Evolutionary conservation across 2,113 vertebrate species (phyloP), one percentile per base, ranked within the genome.

Genomic region (Leucopternis melanops): DNA sequence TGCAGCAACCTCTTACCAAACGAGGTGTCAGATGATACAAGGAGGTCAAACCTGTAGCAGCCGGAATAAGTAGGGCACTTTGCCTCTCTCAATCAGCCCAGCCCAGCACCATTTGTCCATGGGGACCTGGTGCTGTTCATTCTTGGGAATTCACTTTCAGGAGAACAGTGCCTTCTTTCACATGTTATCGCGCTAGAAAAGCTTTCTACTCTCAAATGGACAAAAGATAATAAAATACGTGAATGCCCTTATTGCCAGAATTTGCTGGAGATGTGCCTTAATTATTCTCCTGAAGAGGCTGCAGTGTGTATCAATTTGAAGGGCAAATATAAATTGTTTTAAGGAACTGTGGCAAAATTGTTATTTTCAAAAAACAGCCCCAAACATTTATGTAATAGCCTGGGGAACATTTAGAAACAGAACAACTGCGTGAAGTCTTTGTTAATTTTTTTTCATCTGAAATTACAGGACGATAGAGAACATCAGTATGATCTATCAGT

Each of bases 21-120:
- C 13, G 5, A 92, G 93, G 84, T 94, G 94, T 86, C 89, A 94
- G 95, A 82, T 94, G 93, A 95, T 81, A 79, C 59, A 81, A 90
- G 92, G 94, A 93, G 92, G 94, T 95, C 93, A 90, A 63, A 96
- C 93, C 93, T 94, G 93, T 34, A 95, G 91, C 91, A 94, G 90
- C 71, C 8, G 4, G 66, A 52, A 10, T 94, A 94, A 92, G 85
- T 88, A 88, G 96, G 95, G 50, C 93, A 34, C 71, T 54, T 10
- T 18, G 45, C 71, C 90, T 58, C 67, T 77, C 87, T 31, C 83
- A 13, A 6, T 36, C 75, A 49, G 80, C 79, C 63, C 81, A 71
- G 81, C 61, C 63, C 1, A 0, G 81, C 75, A 58, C 34, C 5
- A 1, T 27, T 50, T 81, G 85, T 49, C 85, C 17, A 1, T 9